Evolutionary conservation across 1,140 invertebrate genomes (phyloP).

Genomic region (Cyclargus thomasi): DNA sequence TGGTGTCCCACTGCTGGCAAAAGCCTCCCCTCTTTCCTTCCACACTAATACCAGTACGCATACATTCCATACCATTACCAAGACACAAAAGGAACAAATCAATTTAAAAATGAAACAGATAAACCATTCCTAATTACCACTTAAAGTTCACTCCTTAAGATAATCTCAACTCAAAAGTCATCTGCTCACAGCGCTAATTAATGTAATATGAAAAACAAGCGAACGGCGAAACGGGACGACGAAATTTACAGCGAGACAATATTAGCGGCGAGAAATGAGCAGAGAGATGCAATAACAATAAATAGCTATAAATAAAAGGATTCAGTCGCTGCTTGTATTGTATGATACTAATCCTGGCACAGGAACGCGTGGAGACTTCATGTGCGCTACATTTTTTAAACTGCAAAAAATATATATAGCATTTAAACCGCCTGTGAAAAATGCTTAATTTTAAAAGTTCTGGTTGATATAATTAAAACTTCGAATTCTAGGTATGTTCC

Average conservation of each 20-base stretch:
- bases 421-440: too few species aligned
- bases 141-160: neutral
- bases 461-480: too few species aligned
- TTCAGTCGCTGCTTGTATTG: slow-evolving; percentile 74
- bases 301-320: slow-evolving; percentile 77
- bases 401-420: too few species aligned
- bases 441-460: too few species aligned
- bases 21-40: too few species aligned
- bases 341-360: slow-evolving; percentile 70
- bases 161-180: slow-evolving; percentile 31
- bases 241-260: slow-evolving; percentile 70
- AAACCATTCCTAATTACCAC: neutral
- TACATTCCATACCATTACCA: too few species aligned
- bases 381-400: neutral
- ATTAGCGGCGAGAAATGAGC: slow-evolving; percentile 69
- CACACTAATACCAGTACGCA: too few species aligned
- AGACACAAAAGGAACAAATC: neutral
- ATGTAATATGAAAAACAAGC: slow-evolving; percentile 62
- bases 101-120: neutral
- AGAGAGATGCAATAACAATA: slow-evolving; percentile 75
- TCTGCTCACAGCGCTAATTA: slow-evolving; percentile 53
- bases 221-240: slow-evolving; percentile 52
- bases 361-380: slow-evolving; percentile 40
- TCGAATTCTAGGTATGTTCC: too few species aligned
- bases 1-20: too few species aligned